Conservation (phyloP, 2,888 invertebrate species). For the Pelosia muscerda region DNA sequence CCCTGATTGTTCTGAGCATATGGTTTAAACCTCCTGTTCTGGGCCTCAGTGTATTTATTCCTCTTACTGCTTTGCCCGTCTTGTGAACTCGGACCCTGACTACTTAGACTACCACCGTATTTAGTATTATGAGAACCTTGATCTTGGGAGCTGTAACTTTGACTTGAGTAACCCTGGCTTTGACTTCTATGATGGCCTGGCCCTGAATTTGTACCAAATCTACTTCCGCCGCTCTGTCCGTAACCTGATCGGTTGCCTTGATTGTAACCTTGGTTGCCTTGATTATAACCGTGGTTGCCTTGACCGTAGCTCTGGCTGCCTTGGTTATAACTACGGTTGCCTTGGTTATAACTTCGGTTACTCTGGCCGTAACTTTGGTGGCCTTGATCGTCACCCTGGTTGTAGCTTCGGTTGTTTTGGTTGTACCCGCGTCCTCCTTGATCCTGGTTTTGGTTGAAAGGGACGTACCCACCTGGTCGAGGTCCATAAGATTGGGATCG, state of each 20-base stretch:
- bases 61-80: constrained; percentile 42
- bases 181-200: constrained; percentile 45
- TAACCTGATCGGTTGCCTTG: constrained; percentile 33
- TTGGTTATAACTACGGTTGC: constrained; percentile 35
- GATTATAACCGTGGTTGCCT: constrained; percentile 30
- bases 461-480: constrained; percentile 72
- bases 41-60: constrained; percentile 38
- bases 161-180: constrained; percentile 42
- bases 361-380: constrained; percentile 40
- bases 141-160: constrained; percentile 29
- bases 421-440: constrained; percentile 42
- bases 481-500: constrained; percentile 77
- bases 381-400: constrained; percentile 21
- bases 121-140: constrained; percentile 39
- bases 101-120: constrained; percentile 35
- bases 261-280: constrained; percentile 22
- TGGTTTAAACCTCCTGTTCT: constrained; percentile 30
- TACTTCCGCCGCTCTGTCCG: constrained; percentile 26
- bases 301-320: constrained; percentile 37
- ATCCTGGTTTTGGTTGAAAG: constrained; percentile 42
- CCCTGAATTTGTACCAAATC: constrained; percentile 29
- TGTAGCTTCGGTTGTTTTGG: constrained; percentile 32
- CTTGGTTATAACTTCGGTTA: constrained; percentile 35
- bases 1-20: constrained; percentile 40
- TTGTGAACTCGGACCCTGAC: constrained; percentile 35